Percentiles rank a stretch among this genome's conserved stretches.
phyloP scores from a whole-genome alignment of 2,113 vertebrate species.

The Amphiprion ocellaris region DNA sequence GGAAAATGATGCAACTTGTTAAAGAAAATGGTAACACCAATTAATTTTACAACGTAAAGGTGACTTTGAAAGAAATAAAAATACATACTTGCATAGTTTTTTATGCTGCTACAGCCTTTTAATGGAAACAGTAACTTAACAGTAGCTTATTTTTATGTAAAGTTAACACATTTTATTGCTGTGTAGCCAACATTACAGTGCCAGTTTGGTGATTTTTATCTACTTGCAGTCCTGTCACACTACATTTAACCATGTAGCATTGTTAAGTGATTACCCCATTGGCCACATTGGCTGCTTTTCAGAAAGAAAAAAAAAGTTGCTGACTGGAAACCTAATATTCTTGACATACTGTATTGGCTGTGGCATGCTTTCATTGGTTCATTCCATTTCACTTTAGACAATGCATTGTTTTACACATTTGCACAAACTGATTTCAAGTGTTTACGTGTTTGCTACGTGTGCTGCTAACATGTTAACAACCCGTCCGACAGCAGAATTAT shows the following conservation, averaged over 20 bases:
- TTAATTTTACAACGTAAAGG: too few relatives aligned
- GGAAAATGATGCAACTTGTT: too few relatives aligned
- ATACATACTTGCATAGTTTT: too few relatives aligned
- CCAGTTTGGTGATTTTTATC: background rate
- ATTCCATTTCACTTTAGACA: background rate
- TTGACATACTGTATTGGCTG: background rate
- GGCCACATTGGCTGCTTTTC: too few relatives aligned
- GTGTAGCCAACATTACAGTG: too few relatives aligned
- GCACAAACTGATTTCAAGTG: background rate
- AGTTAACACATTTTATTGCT: too few relatives aligned
- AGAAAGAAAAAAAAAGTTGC: background rate
- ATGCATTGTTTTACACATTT: background rate
- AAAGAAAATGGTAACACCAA: too few relatives aligned
- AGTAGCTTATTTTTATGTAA: too few relatives aligned
- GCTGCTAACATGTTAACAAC: conserved; percentile 28
- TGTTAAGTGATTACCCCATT: background rate
- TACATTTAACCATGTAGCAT: background rate
- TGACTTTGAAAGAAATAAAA: too few relatives aligned
- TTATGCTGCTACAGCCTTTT: too few relatives aligned
- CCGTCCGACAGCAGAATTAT: conserved; percentile 17
- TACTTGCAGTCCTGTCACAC: background rate
- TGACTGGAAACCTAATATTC: background rate
- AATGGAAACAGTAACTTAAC: too few relatives aligned
- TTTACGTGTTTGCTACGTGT: background rate
- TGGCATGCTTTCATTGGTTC: background rate